A percentile compares a stretch with the other conserved stretches of the same genome.
Evolutionary conservation across 2,797 vertebrate species (phyloP).

Genomic region (Pangasius krempfi): DNA sequence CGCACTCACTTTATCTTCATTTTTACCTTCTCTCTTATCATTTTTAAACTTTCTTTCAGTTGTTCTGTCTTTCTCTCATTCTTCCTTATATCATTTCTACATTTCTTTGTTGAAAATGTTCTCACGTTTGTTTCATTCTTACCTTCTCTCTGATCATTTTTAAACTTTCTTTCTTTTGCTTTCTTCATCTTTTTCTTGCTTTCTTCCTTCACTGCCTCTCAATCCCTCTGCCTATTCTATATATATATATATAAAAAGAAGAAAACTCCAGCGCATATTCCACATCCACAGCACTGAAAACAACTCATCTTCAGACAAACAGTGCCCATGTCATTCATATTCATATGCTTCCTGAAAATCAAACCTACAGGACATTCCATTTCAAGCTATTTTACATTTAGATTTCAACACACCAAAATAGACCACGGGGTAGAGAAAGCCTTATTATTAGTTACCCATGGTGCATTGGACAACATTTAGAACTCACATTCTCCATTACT

Average conservation of each 20-base stretch:
- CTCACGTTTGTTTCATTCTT: not conserved
- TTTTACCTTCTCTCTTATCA: not conserved
- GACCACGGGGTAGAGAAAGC: not conserved
- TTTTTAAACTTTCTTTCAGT: not conserved
- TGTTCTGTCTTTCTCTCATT: not conserved
- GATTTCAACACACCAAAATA: constrained; percentile 16
- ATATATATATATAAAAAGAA: not conserved
- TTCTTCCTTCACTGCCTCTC: not conserved
- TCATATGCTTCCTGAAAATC: constrained; percentile 33
- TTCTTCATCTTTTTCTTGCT: not conserved
- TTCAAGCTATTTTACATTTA: constrained; percentile 36
- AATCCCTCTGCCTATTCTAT: not conserved
- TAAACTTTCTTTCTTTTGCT: not conserved
- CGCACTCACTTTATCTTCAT: too few relatives aligned
- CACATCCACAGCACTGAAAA: not conserved
- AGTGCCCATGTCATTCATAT: constrained; percentile 16
- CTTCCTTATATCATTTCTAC: not conserved
- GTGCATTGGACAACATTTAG: constrained; percentile 3
- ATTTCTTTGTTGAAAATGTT: not conserved
- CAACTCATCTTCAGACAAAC: constrained; percentile 3
- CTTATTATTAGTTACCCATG: constrained; percentile 18
- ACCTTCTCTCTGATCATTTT: not conserved
- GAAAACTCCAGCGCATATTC: not conserved
- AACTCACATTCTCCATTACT: not conserved
- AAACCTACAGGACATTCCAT: constrained; percentile 31